Percentiles rank a stretch among this genome's conserved stretches.
phyloP scores from a whole-genome alignment of 2,888 invertebrate species.

The Leptinotarsa peninsularis region DNA sequence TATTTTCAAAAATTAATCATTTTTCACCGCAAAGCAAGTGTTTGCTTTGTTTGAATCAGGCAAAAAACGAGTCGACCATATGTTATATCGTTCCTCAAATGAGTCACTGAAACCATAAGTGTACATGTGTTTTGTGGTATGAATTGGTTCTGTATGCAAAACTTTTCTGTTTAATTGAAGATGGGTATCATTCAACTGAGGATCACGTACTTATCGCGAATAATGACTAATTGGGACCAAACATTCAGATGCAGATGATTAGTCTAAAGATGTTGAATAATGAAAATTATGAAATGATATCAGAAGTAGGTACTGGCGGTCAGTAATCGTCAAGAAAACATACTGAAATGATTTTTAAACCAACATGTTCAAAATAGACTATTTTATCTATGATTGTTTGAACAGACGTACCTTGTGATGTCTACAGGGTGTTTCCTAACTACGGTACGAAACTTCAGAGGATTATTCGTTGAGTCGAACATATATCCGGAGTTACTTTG shows the following conservation, averaged over 20 bases:
- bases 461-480: too few relatives aligned
- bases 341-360: too few relatives aligned
- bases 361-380: too few relatives aligned
- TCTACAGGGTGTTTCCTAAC: too few relatives aligned
- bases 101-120: not conserved
- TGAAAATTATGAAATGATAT: too few relatives aligned
- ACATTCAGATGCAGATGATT: not conserved
- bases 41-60: not conserved
- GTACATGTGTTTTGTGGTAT: conserved; percentile 21
- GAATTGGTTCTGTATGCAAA: conserved; percentile 14
- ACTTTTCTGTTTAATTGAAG: conserved; percentile 11
- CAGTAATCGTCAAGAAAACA: too few relatives aligned
- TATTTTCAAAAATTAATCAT: not conserved
- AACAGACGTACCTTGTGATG: too few relatives aligned
- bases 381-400: too few relatives aligned
- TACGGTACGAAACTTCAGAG: too few relatives aligned
- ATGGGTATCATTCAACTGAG: conserved; percentile 12
- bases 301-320: too few relatives aligned
- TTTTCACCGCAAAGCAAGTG: conserved; percentile 19
- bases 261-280: too few relatives aligned
- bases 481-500: too few relatives aligned
- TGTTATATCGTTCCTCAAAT: conserved; percentile 1
- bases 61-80: conserved; percentile 16
- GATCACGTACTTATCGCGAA: conserved; percentile 12
- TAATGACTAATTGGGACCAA: conserved; percentile 3